Conservation (phyloP, 2,113 vertebrate species). For the Sturnus vulgaris region DNA sequence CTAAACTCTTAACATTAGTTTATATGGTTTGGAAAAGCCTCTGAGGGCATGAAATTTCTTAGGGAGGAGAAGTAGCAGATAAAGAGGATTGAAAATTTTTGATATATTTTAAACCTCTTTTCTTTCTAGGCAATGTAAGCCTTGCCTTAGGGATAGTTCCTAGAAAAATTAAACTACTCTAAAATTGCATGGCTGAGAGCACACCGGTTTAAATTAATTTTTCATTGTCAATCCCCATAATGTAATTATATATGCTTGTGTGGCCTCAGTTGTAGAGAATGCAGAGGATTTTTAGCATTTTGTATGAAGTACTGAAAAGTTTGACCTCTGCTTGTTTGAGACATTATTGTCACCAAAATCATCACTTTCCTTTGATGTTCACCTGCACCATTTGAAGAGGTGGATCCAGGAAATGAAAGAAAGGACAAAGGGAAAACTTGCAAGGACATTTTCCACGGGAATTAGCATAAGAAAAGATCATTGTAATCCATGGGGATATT, state of each 20-base stretch:
- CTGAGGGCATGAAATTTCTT: neutral
- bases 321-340: neutral
- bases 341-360: neutral
- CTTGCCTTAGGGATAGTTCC: neutral
- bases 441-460: neutral
- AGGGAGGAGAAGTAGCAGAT: neutral
- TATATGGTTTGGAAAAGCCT: neutral
- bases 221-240: neutral
- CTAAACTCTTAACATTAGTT: neutral
- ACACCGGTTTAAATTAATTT: constrained; percentile 7
- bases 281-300: neutral
- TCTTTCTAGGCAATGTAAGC: neutral
- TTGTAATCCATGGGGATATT: neutral
- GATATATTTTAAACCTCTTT: neutral
- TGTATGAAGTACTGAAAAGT: neutral
- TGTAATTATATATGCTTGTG: neutral
- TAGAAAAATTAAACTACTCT: constrained; percentile 8
- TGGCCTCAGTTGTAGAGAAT: neutral
- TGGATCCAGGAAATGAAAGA: neutral
- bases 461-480: neutral
- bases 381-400: neutral
- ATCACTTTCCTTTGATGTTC: neutral
- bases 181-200: neutral
- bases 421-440: neutral
- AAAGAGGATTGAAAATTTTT: neutral